Conservation (phyloP, 2,888 invertebrate species). For the Drosophila testacea region DNA sequence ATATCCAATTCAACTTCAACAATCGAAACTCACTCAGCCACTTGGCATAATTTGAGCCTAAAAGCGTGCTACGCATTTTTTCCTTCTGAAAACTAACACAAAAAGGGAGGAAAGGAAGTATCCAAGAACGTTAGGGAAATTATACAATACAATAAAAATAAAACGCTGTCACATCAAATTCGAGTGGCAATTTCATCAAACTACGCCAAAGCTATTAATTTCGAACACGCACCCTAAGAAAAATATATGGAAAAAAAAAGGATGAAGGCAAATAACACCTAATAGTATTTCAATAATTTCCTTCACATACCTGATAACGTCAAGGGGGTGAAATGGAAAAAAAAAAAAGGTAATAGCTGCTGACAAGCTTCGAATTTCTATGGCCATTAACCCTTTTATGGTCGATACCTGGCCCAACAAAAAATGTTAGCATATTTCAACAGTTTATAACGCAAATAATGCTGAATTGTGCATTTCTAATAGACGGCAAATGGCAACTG, state of each 20-base stretch:
- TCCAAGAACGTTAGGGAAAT: conserved; percentile 43
- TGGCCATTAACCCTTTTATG: conserved; percentile 78
- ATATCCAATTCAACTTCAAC: conserved; percentile 57
- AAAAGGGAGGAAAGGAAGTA: conserved; percentile 19
- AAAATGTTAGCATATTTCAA: conserved; percentile 72
- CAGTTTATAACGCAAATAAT: conserved; percentile 78
- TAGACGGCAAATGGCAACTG: conserved; percentile 62
- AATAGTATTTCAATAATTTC: conserved; percentile 77
- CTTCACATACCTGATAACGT: conserved; percentile 1
- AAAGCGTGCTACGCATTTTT: conserved; percentile 60
- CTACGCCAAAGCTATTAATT: conserved; percentile 57
- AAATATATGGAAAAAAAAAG: conserved; percentile 5
- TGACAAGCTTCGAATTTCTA: conserved; percentile 78
- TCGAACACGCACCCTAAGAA: conserved; percentile 50
- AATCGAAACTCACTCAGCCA: conserved; percentile 66
- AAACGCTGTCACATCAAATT: conserved; percentile 79
- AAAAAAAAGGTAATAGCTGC: conserved; percentile 60
- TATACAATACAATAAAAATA: conserved; percentile 65
- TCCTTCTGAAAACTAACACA: conserved; percentile 41
- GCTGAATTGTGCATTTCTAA: conserved; percentile 78
- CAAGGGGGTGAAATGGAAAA: background rate
- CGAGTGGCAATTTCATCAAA: conserved; percentile 72
- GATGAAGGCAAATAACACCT: conserved; percentile 50
- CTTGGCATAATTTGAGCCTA: conserved; percentile 75
- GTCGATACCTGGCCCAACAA: conserved; percentile 53